Base-by-base conservation (phyloP, 2,888 invertebrate species). In the Pollenia angustigena region DNA sequence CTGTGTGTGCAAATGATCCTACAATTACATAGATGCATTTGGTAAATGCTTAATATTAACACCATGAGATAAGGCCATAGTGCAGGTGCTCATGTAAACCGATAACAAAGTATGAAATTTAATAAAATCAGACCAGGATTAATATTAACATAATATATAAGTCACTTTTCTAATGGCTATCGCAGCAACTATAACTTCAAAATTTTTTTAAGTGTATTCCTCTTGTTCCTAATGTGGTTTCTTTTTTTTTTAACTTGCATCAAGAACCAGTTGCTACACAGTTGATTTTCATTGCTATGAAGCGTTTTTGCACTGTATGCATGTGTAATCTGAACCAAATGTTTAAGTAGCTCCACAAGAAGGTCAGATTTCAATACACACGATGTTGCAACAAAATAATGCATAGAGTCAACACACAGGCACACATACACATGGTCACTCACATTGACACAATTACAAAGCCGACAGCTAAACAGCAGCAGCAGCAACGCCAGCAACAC, bases 341-440 rank as follows among this genome's bases (percentile, higher is more conserved):
- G 66, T 76, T 81, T 85, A 81, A 85, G 81, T 81, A 81, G 85
- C 81, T 85, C 78, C 58, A 58, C 72, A 85, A 78, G 81, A 85
- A 85, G 85, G 85, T 85, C 85, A 81, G 64, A 81, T 72, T 81
- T 76, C 44, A 32, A 76, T 66, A n/a, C 56, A 82, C 23, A 32
- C 32, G 32, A 32, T 32, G 32, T 32, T 54, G 56, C 66, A 80
- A 54, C 60, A 60, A 81, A 56, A 81, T 66, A 72, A 54, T 42
- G 48, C 66, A 82, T 6, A 16, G 10, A n/a, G 9, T 14, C 42
- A 54, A 56, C 18, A 62, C 42, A 40, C 14, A 54, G 16, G 48
- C 54, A 56, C 4, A 23, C 14, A 14, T 42, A 48, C 23, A 64
- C 52, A 9, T n/a, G 54, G 12, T 54, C 14, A 44, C 60, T 75